phyloP scores from a whole-genome alignment of 2,113 vertebrate species.

The Caracal caracal region DNA sequence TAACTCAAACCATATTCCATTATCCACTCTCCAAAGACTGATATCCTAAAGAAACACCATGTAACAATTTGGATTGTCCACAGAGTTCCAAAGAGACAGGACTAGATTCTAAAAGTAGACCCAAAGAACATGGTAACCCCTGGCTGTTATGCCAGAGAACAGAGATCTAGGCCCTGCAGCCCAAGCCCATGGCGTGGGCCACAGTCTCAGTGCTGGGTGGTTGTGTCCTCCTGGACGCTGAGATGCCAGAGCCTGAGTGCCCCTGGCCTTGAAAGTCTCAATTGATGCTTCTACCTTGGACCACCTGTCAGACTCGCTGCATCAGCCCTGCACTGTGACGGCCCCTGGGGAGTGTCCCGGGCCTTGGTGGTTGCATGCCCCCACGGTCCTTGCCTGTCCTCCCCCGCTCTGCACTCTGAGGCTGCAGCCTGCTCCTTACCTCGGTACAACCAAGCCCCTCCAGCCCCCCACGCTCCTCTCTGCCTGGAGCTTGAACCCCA shows the following conservation, averaged over 20 bases:
- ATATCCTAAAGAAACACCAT: not conserved
- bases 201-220: accelerated
- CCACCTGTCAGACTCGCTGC: accelerated
- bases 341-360: accelerated
- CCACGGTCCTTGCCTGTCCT: too few relatives aligned
- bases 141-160: not conserved
- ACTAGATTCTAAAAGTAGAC: not conserved
- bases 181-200: not conserved
- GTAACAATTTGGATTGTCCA: accelerated
- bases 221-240: not conserved
- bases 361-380: accelerated
- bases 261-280: not conserved
- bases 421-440: not conserved
- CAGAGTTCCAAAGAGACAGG: not conserved
- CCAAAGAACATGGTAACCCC: too few relatives aligned
- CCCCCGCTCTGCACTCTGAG: not conserved
- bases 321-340: not conserved
- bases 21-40: accelerated
- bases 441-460: too few relatives aligned
- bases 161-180: not conserved
- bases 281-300: accelerated
- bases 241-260: too few relatives aligned
- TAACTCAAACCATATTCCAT: not conserved
- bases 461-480: too few relatives aligned
- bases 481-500: not conserved